A percentile compares a stretch with the other conserved stretches of the same genome.
Evolutionary conservation across 1,140 invertebrate species (phyloP).

Genomic region (Bombyx mandarina): DNA sequence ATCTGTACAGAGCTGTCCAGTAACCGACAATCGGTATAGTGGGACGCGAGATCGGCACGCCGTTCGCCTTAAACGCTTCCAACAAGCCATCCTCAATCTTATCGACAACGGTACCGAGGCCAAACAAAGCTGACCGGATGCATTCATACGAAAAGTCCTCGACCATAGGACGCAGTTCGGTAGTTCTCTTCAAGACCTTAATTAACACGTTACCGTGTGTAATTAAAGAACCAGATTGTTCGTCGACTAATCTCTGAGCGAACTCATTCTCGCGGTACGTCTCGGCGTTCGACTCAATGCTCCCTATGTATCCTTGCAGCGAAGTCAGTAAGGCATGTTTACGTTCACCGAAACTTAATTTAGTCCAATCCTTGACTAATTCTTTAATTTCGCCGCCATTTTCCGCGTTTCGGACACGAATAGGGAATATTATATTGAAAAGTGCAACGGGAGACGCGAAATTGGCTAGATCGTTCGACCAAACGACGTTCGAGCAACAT

Average conservation of each 20-base stretch:
- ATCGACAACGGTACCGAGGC: not conserved
- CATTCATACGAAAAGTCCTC: no score
- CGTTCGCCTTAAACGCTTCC: not conserved
- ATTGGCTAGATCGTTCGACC: constrained; percentile 26
- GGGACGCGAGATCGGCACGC: not conserved
- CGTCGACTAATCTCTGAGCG: no score
- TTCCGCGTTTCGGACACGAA: not conserved
- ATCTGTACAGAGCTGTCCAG: no score
- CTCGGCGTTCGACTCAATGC: no score
- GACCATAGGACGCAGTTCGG: no score
- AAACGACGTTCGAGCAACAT: constrained; percentile 17
- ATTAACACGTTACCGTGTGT: no score
- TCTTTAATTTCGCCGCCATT: not conserved
- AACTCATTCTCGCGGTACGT: no score
- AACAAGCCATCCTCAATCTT: not conserved
- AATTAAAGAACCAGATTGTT: no score
- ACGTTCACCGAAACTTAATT: not conserved
- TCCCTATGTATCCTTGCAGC: no score
- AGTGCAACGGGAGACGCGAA: constrained; percentile 19
- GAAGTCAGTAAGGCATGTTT: not conserved
- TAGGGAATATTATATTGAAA: not conserved
- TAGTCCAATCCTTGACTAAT: not conserved
- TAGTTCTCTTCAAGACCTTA: no score
- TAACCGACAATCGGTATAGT: not conserved
- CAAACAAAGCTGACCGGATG: not conserved